Percentiles rank a stretch among this genome's conserved stretches.
Evolutionary conservation across 2,797 vertebrate species (phyloP).

Genomic region (Odontamblyopus rebecca): DNA sequence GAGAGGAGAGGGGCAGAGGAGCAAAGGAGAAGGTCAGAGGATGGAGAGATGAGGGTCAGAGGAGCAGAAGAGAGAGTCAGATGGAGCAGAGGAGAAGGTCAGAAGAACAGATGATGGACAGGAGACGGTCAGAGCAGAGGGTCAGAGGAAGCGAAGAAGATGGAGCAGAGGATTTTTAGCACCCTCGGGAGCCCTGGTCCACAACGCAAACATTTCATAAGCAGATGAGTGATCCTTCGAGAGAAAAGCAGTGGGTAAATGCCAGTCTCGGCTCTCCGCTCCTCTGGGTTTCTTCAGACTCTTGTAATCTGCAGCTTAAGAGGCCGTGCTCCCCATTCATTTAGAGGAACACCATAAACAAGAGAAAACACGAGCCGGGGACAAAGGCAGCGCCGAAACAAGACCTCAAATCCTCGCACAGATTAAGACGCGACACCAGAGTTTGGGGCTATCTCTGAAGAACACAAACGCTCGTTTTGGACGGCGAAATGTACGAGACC

Average conservation of each 20-base stretch:
- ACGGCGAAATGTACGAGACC: constrained; percentile 3
- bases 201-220: not conserved
- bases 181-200: not conserved
- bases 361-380: constrained; percentile 37
- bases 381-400: constrained; percentile 16
- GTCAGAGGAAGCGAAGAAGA: too few species aligned
- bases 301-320: constrained; percentile 54
- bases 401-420: constrained; percentile 34
- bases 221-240: not conserved
- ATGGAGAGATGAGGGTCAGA: too few species aligned
- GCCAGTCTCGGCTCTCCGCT: constrained; percentile 30
- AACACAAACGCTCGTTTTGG: constrained; percentile 48
- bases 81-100: too few species aligned
- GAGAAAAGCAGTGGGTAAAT: not conserved
- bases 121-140: too few species aligned
- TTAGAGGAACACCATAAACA: constrained; percentile 45
- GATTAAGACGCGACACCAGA: constrained; percentile 41
- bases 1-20: too few species aligned
- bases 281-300: constrained; percentile 41
- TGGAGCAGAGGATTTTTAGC: not conserved
- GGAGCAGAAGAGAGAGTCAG: too few species aligned
- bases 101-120: too few species aligned
- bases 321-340: constrained; percentile 17
- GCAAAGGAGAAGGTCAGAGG: too few species aligned
- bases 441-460: constrained; percentile 48